Evolutionary conservation across 2,888 invertebrate genomes (phyloP).

Genomic region (Pachliopta kotzebuea): DNA sequence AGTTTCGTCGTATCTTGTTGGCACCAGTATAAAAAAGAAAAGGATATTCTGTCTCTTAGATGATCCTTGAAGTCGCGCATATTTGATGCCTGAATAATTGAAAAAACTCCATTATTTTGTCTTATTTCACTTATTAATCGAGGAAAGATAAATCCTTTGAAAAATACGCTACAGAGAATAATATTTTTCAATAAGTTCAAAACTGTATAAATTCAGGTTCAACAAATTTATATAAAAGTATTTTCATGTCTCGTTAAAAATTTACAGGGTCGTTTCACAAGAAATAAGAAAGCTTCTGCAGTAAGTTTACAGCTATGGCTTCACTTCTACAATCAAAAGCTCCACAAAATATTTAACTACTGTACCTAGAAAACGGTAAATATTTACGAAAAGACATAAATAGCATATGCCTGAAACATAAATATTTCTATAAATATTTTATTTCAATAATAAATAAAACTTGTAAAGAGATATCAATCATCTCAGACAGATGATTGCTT

Average conservation of each 20-base stretch:
- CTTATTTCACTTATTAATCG: too few species aligned
- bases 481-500: too few species aligned
- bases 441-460: not conserved
- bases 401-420: not conserved
- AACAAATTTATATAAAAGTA: not conserved
- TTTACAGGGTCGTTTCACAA: not conserved
- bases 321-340: constrained; percentile 57
- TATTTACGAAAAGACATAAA: constrained; percentile 44
- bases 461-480: too few species aligned
- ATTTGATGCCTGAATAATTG: not conserved
- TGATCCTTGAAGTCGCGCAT: not conserved
- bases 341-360: constrained; percentile 63
- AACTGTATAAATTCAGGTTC: not conserved
- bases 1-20: constrained; percentile 35
- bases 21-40: constrained; percentile 32
- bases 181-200: not conserved
- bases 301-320: constrained; percentile 53
- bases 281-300: not conserved
- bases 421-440: not conserved
- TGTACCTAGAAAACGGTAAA: constrained; percentile 41
- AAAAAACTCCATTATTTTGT: not conserved
- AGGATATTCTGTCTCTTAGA: constrained; percentile 6
- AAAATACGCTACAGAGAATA: not conserved
- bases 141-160: not conserved
- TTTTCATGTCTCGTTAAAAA: not conserved